phyloP scores from a whole-genome alignment of 2,888 invertebrate species.

The Drosophila meridionalis region DNA sequence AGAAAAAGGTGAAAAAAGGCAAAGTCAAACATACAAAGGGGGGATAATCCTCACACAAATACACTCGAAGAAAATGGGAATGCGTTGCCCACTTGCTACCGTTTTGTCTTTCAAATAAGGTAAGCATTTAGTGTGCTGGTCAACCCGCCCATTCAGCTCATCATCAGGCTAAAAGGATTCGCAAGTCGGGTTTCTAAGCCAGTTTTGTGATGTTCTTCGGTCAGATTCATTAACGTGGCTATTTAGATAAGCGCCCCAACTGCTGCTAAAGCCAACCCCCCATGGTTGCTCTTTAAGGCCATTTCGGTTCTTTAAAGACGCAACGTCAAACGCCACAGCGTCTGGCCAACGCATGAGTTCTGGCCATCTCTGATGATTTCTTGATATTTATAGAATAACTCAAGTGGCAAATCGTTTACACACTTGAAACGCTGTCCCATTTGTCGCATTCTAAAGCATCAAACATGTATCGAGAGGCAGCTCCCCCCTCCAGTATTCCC shows the following conservation, averaged over 20 bases:
- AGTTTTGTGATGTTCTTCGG: constrained; percentile 70
- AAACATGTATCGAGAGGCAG: constrained; percentile 36
- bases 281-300: constrained; percentile 37
- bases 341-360: constrained; percentile 46
- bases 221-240: constrained; percentile 81
- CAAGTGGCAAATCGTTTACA: constrained; percentile 84
- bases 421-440: constrained; percentile 79
- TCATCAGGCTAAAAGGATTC: constrained; percentile 71
- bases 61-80: constrained; percentile 56
- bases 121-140: constrained; percentile 74
- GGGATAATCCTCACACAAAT: constrained; percentile 73
- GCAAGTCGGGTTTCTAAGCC: constrained; percentile 58
- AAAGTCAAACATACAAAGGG: constrained; percentile 72
- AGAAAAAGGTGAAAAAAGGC: constrained; percentile 69
- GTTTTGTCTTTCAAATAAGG: constrained; percentile 69
- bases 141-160: constrained; percentile 24
- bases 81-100: constrained; percentile 44
- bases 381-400: constrained; percentile 82
- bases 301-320: constrained; percentile 63
- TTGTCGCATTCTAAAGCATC: constrained; percentile 66
- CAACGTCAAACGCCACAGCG: constrained; percentile 13
- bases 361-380: constrained; percentile 67
- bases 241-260: constrained; percentile 75
- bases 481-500: no score
- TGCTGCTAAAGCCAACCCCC: constrained; percentile 31